A percentile compares a stretch with the other conserved stretches of the same genome.
Evolutionary conservation across 2,888 invertebrate species (phyloP).

Genomic region (Trichopria drosophilae): DNA sequence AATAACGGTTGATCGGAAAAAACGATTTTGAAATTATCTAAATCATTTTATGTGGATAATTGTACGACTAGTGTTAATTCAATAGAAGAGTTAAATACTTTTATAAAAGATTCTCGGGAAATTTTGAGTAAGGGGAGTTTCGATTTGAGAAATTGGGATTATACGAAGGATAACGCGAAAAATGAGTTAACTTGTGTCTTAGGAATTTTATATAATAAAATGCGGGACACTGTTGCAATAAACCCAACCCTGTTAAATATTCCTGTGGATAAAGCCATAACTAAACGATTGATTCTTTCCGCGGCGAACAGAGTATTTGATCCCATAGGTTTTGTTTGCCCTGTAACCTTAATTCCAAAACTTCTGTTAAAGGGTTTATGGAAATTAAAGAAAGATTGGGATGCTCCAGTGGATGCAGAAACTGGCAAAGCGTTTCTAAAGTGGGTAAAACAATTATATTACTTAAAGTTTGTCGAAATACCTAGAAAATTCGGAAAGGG

Average conservation of each 20-base stretch:
- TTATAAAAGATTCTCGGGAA: constrained; percentile 16
- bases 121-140: constrained; percentile 30
- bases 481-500: constrained; percentile 31
- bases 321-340: constrained; percentile 33
- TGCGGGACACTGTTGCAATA: constrained; percentile 22
- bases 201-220: constrained; percentile 31
- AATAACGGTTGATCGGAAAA: no score
- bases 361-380: constrained; percentile 31
- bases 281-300: constrained; percentile 35
- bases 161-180: constrained; percentile 12
- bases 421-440: constrained; percentile 9
- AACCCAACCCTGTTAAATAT: constrained; percentile 8
- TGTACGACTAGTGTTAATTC: constrained; percentile 33
- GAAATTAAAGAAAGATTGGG: constrained; percentile 25
- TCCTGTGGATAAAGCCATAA: constrained; percentile 15
- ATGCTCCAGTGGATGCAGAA: constrained; percentile 23
- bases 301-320: constrained; percentile 33
- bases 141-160: constrained; percentile 35
- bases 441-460: constrained; percentile 13
- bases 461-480: constrained; percentile 30
- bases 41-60: constrained; percentile 38
- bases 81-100: constrained; percentile 18
- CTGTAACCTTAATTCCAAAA: constrained; percentile 32
- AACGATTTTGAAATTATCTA: constrained; percentile 27
- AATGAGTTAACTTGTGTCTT: constrained; percentile 26